Evolutionary conservation across 2,113 vertebrate species (phyloP), one percentile per base, ranked within the genome.

Genomic region (Anhinga anhinga): DNA sequence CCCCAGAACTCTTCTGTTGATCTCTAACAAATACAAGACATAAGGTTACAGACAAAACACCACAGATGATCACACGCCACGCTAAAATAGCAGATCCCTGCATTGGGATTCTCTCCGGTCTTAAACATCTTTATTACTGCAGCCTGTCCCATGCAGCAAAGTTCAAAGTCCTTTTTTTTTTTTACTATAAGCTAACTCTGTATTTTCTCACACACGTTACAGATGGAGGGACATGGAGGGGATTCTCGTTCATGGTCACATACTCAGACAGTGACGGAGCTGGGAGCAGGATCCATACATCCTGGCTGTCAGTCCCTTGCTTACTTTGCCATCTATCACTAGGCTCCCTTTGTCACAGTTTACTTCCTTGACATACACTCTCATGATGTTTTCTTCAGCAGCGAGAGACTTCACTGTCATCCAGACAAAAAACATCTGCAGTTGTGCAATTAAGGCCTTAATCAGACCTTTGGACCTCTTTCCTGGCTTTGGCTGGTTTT

Each of bases 351-450:
- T 94, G 59, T 81, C 88, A 82, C 45, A 62, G 45, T 79, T 86
- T 66, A 15, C 16, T 84, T 88, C 67, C 29, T 59, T 55, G 38
- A 82, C 7, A 20, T 53, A 44, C 15, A 32, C 34, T 93, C 27
- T 70, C 52, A 71, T 2, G 5, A 16, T 86, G 47, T 67, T 73
- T 65, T 92, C 55, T 92, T 90, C 55, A 87, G 49, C 70, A 58
- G 52, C 3, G 23, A 77, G 47, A 79, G 34, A 61, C 23, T 91
- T 86, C 49, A 45, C 82, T 82, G 71, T 94, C 26, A 5, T n/a
- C 18, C 65, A 67, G 82, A 95, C 44, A 93, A 92, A 97, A 97
- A 61, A 14, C 62, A 77, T 77, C 70, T 92, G 66, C 58, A 73
- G 44, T 53, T 63, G 83, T 90, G 87, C 84, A 83, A 16, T 70